phyloP scores from a whole-genome alignment of 2,113 vertebrate species.

The Rhabdornis inornatus region DNA sequence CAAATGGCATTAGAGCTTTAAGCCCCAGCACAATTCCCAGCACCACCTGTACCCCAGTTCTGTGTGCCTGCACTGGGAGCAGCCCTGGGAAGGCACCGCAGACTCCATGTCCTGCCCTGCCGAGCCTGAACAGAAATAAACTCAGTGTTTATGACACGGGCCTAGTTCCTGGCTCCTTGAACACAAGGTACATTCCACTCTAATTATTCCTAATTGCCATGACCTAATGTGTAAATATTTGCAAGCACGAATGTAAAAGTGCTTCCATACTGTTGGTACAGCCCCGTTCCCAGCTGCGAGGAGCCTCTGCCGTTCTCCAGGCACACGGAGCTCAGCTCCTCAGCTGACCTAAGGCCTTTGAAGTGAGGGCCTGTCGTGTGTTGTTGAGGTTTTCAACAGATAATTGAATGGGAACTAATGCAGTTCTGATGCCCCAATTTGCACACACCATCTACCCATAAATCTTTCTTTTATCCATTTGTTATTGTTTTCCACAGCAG shows the following conservation, averaged over 20 bases:
- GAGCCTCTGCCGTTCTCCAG: not conserved
- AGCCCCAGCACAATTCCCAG: not conserved
- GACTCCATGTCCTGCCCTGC: not conserved
- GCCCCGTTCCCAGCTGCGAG: not conserved
- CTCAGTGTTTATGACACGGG: not conserved
- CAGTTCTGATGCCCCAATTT: not conserved
- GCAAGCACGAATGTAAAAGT: conserved; percentile 10
- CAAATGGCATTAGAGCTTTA: not conserved
- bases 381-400: conserved; percentile 16
- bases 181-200: conserved; percentile 54
- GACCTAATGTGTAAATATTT: conserved; percentile 58
- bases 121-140: not conserved
- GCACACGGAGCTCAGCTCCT: not conserved
- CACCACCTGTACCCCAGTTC: not conserved
- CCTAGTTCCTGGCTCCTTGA: not conserved
- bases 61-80: not conserved
- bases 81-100: not conserved
- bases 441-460: not conserved
- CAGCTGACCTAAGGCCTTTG: not conserved
- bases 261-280: conserved; percentile 26
- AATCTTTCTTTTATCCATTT: conserved; percentile 2
- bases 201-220: conserved; percentile 57
- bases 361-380: not conserved
- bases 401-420: conserved; percentile 8
- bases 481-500: conserved; percentile 20